phyloP scores from a whole-genome alignment of 2,113 vertebrate species.

The Neopipo cinnamomea region DNA sequence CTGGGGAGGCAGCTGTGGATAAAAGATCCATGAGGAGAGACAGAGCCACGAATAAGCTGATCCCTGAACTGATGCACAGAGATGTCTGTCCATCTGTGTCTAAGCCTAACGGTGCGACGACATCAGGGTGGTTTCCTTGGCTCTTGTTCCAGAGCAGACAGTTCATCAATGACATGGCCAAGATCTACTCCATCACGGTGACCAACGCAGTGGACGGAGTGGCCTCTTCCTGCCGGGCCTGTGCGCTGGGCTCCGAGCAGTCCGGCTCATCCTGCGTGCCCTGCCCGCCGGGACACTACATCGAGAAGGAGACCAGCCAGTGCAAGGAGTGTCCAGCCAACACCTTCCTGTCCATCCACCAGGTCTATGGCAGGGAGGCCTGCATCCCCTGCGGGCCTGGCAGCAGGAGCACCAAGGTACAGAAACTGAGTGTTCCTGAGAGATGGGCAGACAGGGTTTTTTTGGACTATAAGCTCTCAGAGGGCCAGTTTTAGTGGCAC shows the following conservation, averaged over 20 bases:
- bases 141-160: constrained; percentile 80
- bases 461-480: background rate
- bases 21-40: background rate
- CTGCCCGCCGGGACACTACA: constrained; percentile 91
- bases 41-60: rapidly evolving
- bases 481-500: background rate
- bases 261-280: constrained; percentile 88
- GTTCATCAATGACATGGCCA: constrained; percentile 85
- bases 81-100: background rate
- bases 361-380: constrained; percentile 81
- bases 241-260: constrained; percentile 83
- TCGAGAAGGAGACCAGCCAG: constrained; percentile 83
- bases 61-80: background rate
- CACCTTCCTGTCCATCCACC: constrained; percentile 86
- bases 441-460: rapidly evolving
- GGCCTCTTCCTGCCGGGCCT: constrained; percentile 85
- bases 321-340: constrained; percentile 87
- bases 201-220: constrained; percentile 89
- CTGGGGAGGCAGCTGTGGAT: background rate
- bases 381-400: constrained; percentile 89
- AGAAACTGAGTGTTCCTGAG: rapidly evolving
- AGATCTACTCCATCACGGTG: constrained; percentile 90
- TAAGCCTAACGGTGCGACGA: rapidly evolving
- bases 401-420: constrained; percentile 87
- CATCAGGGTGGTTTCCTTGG: background rate